Conservation (phyloP, 1,140 invertebrate genomes). For the Drosophila tropicalis region DNA sequence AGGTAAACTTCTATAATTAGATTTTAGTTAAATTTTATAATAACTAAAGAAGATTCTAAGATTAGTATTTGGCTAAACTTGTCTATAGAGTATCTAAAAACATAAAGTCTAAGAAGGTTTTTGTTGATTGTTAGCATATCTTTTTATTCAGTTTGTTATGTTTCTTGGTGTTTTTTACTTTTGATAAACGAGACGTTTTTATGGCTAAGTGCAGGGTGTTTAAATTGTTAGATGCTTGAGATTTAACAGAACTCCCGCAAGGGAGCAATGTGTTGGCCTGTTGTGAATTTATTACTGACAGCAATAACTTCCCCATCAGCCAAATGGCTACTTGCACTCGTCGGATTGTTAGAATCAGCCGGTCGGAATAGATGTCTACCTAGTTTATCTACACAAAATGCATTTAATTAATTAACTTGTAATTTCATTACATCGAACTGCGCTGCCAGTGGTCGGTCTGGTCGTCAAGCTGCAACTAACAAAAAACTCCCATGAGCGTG, state of each 20-base stretch:
- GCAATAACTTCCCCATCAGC: background rate
- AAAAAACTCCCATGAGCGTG: conserved; percentile 33
- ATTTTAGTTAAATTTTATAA: too few species aligned
- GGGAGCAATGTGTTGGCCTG: conserved; percentile 9
- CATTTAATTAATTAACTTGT: conserved; percentile 68
- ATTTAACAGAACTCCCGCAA: conserved; percentile 15
- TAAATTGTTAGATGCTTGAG: conserved; percentile 17
- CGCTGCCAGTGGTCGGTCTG: conserved; percentile 1
- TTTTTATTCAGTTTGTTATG: background rate
- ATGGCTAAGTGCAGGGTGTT: conserved; percentile 13
- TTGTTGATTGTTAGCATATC: background rate
- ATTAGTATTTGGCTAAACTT: too few species aligned
- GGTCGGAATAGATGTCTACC: background rate
- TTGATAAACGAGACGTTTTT: conserved; percentile 23
- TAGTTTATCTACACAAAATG: conserved; percentile 8
- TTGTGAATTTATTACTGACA: conserved; percentile 9
- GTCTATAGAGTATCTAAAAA: background rate
- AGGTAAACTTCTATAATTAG: too few species aligned
- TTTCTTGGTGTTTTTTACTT: background rate
- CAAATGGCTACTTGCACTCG: background rate
- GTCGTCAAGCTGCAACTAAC: too few species aligned
- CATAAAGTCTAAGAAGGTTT: background rate
- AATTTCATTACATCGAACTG: conserved; percentile 58
- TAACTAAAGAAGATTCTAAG: too few species aligned
- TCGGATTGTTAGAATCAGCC: background rate